These are phyloP conservation scores for Emmelina monodactyla DNA, from an alignment of 2,888 invertebrate species.

Conservation along the genomic window DNA sequence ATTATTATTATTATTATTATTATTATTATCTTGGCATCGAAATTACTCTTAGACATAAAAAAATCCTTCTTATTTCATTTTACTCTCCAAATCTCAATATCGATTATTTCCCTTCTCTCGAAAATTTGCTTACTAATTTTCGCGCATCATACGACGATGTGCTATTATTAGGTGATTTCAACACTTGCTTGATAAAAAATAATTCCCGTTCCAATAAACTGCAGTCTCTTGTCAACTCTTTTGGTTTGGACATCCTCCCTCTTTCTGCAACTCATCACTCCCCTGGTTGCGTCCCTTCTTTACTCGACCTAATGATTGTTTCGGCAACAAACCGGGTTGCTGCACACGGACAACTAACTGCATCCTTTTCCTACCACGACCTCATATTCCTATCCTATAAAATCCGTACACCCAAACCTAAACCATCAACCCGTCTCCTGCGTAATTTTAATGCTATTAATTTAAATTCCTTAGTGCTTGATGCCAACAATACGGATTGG, in stretches of 20 bases:
- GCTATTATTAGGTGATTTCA: conserved; percentile 14
- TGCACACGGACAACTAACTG: conserved; percentile 10
- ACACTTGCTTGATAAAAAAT: conserved; percentile 7
- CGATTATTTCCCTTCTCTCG: conserved; percentile 1
- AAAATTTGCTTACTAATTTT: conserved; percentile 6
- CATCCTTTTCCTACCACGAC: conserved; percentile 11
- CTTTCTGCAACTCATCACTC: conserved; percentile 11
- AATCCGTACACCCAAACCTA: conserved; percentile 1
- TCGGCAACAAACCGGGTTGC: conserved; percentile 6
- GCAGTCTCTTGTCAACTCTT: conserved; percentile 3
- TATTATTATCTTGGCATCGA: conserved; percentile 1
- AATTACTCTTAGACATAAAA: background rate
- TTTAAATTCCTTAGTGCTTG: background rate
- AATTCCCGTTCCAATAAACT: conserved; percentile 4
- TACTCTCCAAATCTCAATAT: conserved; percentile 4
- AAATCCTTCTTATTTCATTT: background rate
- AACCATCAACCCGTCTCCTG: conserved; percentile 4
- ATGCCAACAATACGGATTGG: background rate
- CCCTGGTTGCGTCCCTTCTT: conserved; percentile 6
- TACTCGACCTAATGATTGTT: conserved; percentile 10
- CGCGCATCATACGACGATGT: conserved; percentile 9
- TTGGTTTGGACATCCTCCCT: conserved; percentile 6
- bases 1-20: too few relatives aligned
- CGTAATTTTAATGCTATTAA: conserved; percentile 3
- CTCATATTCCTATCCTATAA: conserved; percentile 5